Base-by-base conservation (phyloP, 1,140 invertebrate genomes). In the Eriosoma lanigerum region DNA sequence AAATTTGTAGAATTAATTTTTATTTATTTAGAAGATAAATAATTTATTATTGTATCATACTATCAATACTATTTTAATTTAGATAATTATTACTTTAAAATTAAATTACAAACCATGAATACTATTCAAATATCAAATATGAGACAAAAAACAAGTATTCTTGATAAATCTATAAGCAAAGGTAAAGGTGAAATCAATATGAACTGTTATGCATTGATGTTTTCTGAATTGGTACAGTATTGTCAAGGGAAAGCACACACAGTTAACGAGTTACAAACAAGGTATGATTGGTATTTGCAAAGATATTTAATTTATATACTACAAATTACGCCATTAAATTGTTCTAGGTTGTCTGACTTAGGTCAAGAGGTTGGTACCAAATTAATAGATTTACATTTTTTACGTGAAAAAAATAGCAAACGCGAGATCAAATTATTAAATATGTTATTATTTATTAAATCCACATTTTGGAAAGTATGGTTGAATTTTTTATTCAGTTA, bases 211-310 rank as follows among this genome's bases (percentile, higher is more conserved):
- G 96, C 97, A 1, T 87, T 99, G 66, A 87, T 99, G 58, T 99
- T 99, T 86, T 97, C 96, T 4, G 98, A 99, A 90, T 91, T 99
- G 78, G 96, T 99, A 8, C 96, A 98, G 86, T 99, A 99, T 87
- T 97, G 95, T 85, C 97, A 99, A 86, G 98, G 96, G 86, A 90
- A 95, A 85, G 96, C 96, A 26, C 94, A 94, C 83, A 97, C 95
- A 13, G 94, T 99, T 56, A 92, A 95, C 29, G 97, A 99, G 86
- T 87, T 99, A 60, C 97, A 99, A 86, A 94, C 89, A 83, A 97
- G 93, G 95, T 96, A 88, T 38, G 32, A 38, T 38, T 38, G 86
- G 87, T 84, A 52, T 60, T 81, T 82, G 56, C 4, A n/a, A 24
- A 2, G 15, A 81, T 44, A 56, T 24, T 68, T 0, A 56, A 24